Conservation (phyloP, 2,797 vertebrate species). For the Menidia menidia region DNA sequence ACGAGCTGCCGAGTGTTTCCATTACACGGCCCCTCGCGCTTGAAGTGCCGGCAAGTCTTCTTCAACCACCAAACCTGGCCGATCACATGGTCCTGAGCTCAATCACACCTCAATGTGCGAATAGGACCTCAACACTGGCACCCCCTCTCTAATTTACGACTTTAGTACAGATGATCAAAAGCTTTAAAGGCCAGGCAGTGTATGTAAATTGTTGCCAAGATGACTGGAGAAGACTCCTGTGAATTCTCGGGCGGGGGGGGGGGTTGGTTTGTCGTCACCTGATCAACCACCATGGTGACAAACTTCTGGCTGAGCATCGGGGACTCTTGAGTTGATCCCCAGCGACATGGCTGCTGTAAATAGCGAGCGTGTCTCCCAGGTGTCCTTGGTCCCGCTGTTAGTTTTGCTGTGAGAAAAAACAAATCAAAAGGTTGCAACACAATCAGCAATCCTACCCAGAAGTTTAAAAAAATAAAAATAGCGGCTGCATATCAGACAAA, state of each 20-base stretch:
- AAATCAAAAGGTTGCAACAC: conserved; percentile 37
- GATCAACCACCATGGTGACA: conserved; percentile 58
- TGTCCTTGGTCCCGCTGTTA: conserved; percentile 39
- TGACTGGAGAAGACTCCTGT: conserved; percentile 23
- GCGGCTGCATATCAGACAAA: conserved; percentile 5
- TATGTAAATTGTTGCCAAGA: background rate
- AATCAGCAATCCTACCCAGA: conserved; percentile 27
- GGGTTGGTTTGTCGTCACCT: conserved; percentile 56
- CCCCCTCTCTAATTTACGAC: conserved; percentile 30
- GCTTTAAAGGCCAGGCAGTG: background rate
- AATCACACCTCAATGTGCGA: conserved; percentile 24
- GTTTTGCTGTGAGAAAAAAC: conserved; percentile 35
- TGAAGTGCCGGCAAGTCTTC: conserved; percentile 12
- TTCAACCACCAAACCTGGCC: conserved; percentile 43
- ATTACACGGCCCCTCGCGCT: conserved; percentile 42
- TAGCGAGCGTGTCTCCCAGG: conserved; percentile 43
- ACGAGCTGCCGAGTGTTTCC: conserved; percentile 65
- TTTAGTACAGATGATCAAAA: conserved; percentile 12
- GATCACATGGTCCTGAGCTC: conserved; percentile 46
- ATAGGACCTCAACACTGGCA: conserved; percentile 14
- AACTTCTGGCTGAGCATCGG: conserved; percentile 44
- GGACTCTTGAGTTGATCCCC: conserved; percentile 55
- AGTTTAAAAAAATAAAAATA: conserved; percentile 5
- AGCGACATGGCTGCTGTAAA: conserved; percentile 52
- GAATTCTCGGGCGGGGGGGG: conserved; percentile 36